Base-by-base conservation (phyloP, 2,797 vertebrate genomes). In the Enteromius paludinosus region DNA sequence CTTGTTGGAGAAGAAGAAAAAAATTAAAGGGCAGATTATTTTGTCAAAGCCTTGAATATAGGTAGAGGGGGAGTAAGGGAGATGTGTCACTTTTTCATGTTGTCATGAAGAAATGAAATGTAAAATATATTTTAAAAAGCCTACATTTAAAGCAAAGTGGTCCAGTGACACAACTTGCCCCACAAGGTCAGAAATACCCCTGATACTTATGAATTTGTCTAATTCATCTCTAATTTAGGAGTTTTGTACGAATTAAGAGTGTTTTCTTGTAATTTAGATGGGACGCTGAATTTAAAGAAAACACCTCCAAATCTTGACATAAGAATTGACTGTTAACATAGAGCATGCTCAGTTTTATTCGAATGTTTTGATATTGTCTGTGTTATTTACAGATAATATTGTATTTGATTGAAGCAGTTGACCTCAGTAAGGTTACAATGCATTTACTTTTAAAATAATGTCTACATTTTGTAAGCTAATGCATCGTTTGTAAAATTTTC, bases 1-100 rank as follows among this genome's bases (percentile, higher is more conserved):
- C 30, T 56, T 43, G n/a, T 69, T 20, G 5, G 41, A 45, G 41
- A 45, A 56, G 66, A 62, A n/a, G n/a, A n/a, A n/a, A 12, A 28
- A 77, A 33, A 3, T 15, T 30, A 14, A 25, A 41, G n/a, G 5
- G 25, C 56, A 45, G 23, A 64, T 77, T 62, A 56, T 56, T 74
- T 54, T 2, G 30, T 38, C 72, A 77, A 47, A 77, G 61, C 56
- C 59, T 77, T 41, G 25, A 25, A 74, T 11, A 59, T 11, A 6
- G 20, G 49, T 35, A 49, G 41, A 45, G 9, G 17, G 28, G 70
- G 18, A 52, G 10, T 18, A 15, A 14, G 25, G 5, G 15, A 64
- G 14, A 30, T 59, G 54, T 11, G 28, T 35, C 70, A n/a, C 70
- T 14, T 54, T 72, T 72, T 0, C 52, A 35, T 52, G 20, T 74